phyloP scores from a whole-genome alignment of 2,888 invertebrate genomes.

The Lepeophtheirus nordmannii region DNA sequence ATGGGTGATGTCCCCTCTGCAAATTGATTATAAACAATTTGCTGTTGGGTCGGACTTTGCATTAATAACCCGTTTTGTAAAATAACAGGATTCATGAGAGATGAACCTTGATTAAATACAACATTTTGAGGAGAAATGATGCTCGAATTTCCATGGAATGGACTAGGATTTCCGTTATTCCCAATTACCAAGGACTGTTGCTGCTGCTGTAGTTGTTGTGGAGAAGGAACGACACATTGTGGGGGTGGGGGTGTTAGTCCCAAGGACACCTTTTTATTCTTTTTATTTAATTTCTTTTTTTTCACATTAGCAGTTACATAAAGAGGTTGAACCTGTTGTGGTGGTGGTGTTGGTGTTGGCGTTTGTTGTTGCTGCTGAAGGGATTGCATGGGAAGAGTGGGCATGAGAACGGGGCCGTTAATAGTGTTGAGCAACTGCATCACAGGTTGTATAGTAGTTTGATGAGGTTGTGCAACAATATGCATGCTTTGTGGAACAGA shows the following conservation, averaged over 20 bases:
- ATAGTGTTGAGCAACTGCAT: conserved; percentile 55
- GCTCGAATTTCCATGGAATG: not conserved
- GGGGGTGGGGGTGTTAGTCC: too few relatives aligned
- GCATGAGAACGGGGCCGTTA: conserved; percentile 47
- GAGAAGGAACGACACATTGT: too few relatives aligned
- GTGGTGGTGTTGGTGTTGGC: not conserved
- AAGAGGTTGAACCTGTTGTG: conserved; percentile 8
- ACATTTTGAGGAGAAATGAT: conserved; percentile 8
- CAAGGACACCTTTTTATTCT: not conserved
- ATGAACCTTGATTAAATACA: conserved; percentile 1
- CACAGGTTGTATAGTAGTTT: conserved; percentile 29
- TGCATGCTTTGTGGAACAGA: conserved; percentile 1
- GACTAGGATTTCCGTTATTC: not conserved
- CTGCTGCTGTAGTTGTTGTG: too few relatives aligned
- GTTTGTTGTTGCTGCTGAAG: not conserved
- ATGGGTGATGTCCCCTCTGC: conserved; percentile 59
- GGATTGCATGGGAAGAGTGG: not conserved
- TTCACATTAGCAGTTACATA: not conserved
- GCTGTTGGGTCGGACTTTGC: conserved; percentile 25
- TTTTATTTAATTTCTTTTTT: conserved; percentile 3
- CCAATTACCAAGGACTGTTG: too few relatives aligned
- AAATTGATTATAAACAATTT: conserved; percentile 26
- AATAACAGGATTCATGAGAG: too few relatives aligned
- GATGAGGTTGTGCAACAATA: not conserved
- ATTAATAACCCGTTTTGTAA: too few relatives aligned